Conservation (phyloP, 2,888 invertebrate species). For the Zelleria hepariella region DNA sequence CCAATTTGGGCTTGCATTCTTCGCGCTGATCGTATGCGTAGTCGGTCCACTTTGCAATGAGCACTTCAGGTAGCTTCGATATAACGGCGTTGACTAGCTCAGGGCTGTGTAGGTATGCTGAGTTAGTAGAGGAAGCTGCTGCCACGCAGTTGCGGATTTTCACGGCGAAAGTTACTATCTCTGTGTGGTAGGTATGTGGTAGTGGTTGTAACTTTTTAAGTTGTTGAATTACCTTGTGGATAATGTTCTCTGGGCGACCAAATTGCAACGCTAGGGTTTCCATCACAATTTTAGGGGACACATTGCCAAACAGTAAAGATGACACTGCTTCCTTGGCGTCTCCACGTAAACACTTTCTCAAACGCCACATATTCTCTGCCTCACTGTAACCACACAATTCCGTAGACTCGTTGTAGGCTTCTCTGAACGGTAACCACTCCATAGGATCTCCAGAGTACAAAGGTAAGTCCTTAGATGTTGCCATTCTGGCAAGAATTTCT, state of each 20-base stretch:
- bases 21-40: slow-evolving; percentile 16
- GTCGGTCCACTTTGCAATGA: slow-evolving; percentile 19
- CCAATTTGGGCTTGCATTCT: slow-evolving; percentile 12
- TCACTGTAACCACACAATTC: slow-evolving; percentile 15
- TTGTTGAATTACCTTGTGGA: slow-evolving; percentile 14
- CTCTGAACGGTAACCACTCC: slow-evolving; percentile 20
- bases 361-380: slow-evolving; percentile 19
- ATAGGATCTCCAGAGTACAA: slow-evolving; percentile 17
- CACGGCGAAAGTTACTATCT: slow-evolving; percentile 16
- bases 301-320: slow-evolving; percentile 14
- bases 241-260: slow-evolving; percentile 18
- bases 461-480: slow-evolving; percentile 16
- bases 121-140: slow-evolving; percentile 11
- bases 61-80: slow-evolving; percentile 2
- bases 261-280: slow-evolving; percentile 17
- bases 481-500: slow-evolving; percentile 12
- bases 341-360: slow-evolving; percentile 19
- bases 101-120: not conserved
- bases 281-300: slow-evolving; percentile 15
- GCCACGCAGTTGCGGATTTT: slow-evolving; percentile 17
- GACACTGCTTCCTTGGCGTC: slow-evolving; percentile 18
- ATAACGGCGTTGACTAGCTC: not conserved
- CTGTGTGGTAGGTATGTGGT: slow-evolving; percentile 14
- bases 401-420: slow-evolving; percentile 18
- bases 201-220: slow-evolving; percentile 15